Evolutionary conservation across 2,888 invertebrate species (phyloP).

Genomic region (Sialis lutaria): DNA sequence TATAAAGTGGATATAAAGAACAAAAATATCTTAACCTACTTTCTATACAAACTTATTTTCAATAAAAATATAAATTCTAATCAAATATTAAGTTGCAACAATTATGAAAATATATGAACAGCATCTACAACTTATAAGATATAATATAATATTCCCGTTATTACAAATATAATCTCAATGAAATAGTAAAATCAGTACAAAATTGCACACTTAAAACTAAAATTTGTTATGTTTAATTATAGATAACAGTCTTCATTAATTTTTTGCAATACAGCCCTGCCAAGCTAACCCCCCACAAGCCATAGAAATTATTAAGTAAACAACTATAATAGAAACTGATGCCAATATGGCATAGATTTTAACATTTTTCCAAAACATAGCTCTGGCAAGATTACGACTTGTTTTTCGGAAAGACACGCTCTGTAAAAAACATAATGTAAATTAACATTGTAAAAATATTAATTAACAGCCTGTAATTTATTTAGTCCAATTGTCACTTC

Average conservation of each 20-base stretch:
- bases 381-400: slow-evolving; percentile 68
- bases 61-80: too few species aligned
- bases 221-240: too few species aligned
- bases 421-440: slow-evolving; percentile 33
- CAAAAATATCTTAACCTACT: too few species aligned
- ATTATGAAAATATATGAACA: too few species aligned
- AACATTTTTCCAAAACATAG: slow-evolving; percentile 87
- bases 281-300: slow-evolving; percentile 73
- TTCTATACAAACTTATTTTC: too few species aligned
- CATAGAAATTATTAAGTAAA: slow-evolving; percentile 76
- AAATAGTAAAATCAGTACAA: too few species aligned
- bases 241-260: slow-evolving; percentile 9
- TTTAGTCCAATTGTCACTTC: not conserved
- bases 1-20: too few species aligned
- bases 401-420: slow-evolving; percentile 75
- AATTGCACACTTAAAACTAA: too few species aligned
- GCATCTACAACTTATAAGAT: too few species aligned
- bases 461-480: not conserved
- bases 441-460: not conserved
- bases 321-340: slow-evolving; percentile 42
- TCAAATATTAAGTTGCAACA: too few species aligned
- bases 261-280: slow-evolving; percentile 40
- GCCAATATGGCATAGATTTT: slow-evolving; percentile 68
- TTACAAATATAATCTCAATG: too few species aligned
- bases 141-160: too few species aligned